These are phyloP conservation scores for Agonopterix heracliana DNA, from an alignment of 2,888 invertebrate genomes.

Conservation along the genomic window DNA sequence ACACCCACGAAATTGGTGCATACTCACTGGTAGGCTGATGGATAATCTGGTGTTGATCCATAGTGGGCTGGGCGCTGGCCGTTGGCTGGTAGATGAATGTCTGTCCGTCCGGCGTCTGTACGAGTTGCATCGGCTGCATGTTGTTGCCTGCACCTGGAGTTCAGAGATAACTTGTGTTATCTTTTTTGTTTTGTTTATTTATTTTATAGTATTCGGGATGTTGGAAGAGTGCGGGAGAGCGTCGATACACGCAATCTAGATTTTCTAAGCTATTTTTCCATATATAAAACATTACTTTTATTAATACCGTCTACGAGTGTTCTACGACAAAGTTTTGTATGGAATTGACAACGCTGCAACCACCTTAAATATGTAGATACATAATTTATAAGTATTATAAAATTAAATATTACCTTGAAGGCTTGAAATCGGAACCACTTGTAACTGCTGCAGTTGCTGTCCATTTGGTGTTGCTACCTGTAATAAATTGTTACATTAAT, in stretches of 20 bases:
- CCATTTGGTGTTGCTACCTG: slow-evolving; percentile 79
- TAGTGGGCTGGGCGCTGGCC: slow-evolving; percentile 44
- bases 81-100: slow-evolving; percentile 92
- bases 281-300: no score
- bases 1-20: no score
- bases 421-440: slow-evolving; percentile 83
- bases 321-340: no score
- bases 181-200: not conserved
- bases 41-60: slow-evolving; percentile 64
- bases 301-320: no score
- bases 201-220: no score
- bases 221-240: no score
- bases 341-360: no score
- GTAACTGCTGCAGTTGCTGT: slow-evolving; percentile 81
- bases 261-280: no score
- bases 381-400: no score
- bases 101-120: slow-evolving; percentile 95
- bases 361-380: no score
- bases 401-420: slow-evolving; percentile 61
- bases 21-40: slow-evolving; percentile 68
- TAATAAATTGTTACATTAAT: slow-evolving; percentile 19
- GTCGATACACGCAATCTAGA: no score
- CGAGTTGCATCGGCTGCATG: slow-evolving; percentile 90
- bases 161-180: not conserved
- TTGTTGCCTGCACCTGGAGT: slow-evolving; percentile 73